Evolutionary conservation across 2,888 invertebrate genomes (phyloP), one percentile per base, ranked within the genome.

Genomic region (Eledone cirrhosa): DNA sequence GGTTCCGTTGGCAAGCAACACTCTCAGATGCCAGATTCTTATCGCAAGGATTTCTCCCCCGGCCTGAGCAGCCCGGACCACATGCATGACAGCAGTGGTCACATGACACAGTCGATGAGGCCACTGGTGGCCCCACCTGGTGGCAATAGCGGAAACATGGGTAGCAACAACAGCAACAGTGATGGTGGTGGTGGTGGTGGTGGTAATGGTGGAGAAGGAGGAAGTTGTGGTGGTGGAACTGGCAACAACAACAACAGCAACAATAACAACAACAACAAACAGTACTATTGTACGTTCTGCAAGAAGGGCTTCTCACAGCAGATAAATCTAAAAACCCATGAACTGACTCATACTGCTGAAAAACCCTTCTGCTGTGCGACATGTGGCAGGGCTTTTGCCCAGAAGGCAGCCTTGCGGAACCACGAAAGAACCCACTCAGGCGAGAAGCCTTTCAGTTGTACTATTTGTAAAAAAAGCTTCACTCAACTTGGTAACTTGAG

Each of bases 221-320:
- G 41, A 41, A 41, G 8, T 2, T 41, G 41, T 41, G 41, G 41
- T 41, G 41, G 41, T 11, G 63, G 29, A 5, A 22, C 19, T 31
- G 33, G 27, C 63, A 65, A 65, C n/a, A 65, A 65, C 27, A 65
- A 65, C n/a, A 65, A 65, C n/a, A 33, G 33, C 19, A 19, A 31
- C 14, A 72, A 72, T 8, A 13, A 72, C 22, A 33, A n/a, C 2
- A 24, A n/a, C 14, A 41, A 8, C 1, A 72, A 72, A 33, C 72
- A 72, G 72, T 72, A 72, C 72, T 72, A 33, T n/a, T 72, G 72
- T 14, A 72, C 72, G 7, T 72, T 72, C 72, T 72, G 72, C 72
- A 72, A 72, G 29, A 72, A 72, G 22, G 72, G 72, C 41, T 72
- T 72, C 72, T 31, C 72, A 2, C 72, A 72, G n/a, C 72, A 72